Evolutionary conservation across 2,797 vertebrate genomes (phyloP).

Genomic region (Scomberomorus guttatus): DNA sequence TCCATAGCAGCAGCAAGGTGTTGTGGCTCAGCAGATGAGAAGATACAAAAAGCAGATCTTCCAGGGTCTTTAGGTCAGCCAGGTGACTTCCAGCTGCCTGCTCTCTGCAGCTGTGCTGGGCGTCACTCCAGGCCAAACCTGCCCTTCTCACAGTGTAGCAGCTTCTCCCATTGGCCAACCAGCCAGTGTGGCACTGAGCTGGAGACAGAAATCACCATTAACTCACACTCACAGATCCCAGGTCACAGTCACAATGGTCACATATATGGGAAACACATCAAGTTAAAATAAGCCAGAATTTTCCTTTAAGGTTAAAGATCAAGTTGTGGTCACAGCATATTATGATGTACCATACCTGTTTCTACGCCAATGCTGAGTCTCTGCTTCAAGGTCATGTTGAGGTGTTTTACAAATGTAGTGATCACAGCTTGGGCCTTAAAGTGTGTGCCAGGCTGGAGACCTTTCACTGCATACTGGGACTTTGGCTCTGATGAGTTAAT

Average conservation of each 20-base stretch:
- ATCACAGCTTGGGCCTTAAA: slow-evolving; percentile 84
- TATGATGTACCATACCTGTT: slow-evolving; percentile 85
- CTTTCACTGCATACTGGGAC: slow-evolving; percentile 78
- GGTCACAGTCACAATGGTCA: too few relatives aligned
- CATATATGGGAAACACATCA: too few relatives aligned
- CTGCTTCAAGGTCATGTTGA: slow-evolving; percentile 84
- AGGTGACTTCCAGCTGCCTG: slow-evolving; percentile 83
- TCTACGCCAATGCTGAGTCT: slow-evolving; percentile 83
- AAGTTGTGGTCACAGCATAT: slow-evolving; percentile 13
- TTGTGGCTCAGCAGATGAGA: slow-evolving; percentile 81
- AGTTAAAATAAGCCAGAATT: too few relatives aligned
- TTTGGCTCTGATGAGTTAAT: slow-evolving; percentile 45
- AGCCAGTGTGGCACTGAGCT: slow-evolving; percentile 88
- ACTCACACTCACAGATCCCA: not conserved
- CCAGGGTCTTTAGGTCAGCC: slow-evolving; percentile 84
- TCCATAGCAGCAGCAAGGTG: slow-evolving; percentile 89
- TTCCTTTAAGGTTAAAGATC: not conserved
- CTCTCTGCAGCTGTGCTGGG: slow-evolving; percentile 77
- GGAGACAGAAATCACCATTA: slow-evolving; percentile 35
- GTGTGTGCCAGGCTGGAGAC: slow-evolving; percentile 83
- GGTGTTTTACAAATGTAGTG: slow-evolving; percentile 74
- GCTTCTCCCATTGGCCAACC: slow-evolving; percentile 86
- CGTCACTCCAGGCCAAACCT: slow-evolving; percentile 83
- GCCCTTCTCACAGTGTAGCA: slow-evolving; percentile 85
- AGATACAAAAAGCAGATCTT: slow-evolving; percentile 85